phyloP scores from a whole-genome alignment of 2,113 vertebrate species.

The Ammodytes dubius region DNA sequence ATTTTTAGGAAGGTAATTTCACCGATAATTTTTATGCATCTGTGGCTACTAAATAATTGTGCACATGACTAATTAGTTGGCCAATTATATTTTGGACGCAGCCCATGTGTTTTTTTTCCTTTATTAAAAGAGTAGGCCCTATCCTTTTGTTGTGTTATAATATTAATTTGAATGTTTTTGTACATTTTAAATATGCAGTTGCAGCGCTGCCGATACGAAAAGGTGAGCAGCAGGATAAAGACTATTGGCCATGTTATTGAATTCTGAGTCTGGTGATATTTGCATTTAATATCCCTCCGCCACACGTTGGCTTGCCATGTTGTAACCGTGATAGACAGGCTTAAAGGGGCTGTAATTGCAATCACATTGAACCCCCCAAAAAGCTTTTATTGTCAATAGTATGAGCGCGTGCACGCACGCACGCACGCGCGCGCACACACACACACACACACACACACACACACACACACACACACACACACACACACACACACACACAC shows the following conservation, averaged over 20 bases:
- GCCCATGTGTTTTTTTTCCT: neutral
- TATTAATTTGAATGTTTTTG: slow-evolving; percentile 3
- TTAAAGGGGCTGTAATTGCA: slow-evolving; percentile 45
- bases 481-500: slow-evolving; percentile 11
- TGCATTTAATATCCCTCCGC: slow-evolving; percentile 64
- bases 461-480: neutral
- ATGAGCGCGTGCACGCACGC: neutral
- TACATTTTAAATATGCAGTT: slow-evolving; percentile 12
- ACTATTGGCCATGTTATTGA: slow-evolving; percentile 32
- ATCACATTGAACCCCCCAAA: slow-evolving; percentile 35
- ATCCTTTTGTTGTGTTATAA: neutral
- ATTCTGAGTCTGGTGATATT: slow-evolving; percentile 60
- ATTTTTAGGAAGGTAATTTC: neutral
- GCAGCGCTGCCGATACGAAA: neutral
- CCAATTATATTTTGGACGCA: neutral
- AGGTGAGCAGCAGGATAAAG: slow-evolving; percentile 32
- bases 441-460: slow-evolving; percentile 5
- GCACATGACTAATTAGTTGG: neutral
- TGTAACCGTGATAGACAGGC: slow-evolving; percentile 54
- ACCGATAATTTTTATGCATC: neutral
- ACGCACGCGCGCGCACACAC: neutral
- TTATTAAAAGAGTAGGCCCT: neutral
- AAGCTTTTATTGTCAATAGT: slow-evolving; percentile 55
- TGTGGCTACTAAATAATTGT: neutral
- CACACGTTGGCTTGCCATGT: slow-evolving; percentile 40